Percentiles rank a stretch among this genome's conserved stretches.
These are phyloP conservation scores for Antrozous pallidus DNA, from an alignment of 2,797 vertebrate genomes.

Conservation along the genomic window DNA sequence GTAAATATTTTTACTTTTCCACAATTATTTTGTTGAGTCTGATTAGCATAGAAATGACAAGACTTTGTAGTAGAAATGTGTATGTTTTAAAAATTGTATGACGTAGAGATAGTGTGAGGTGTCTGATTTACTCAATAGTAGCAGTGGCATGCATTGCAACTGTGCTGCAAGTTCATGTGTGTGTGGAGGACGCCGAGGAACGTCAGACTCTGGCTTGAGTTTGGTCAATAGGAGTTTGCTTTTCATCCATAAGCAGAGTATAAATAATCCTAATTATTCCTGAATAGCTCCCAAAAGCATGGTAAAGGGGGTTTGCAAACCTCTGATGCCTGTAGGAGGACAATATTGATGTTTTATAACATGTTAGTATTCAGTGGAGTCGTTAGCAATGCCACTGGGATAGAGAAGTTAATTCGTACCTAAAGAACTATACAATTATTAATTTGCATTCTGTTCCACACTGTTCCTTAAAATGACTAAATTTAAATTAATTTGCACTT, in stretches of 20 bases:
- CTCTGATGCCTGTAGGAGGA: neutral
- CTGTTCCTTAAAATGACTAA: constrained; percentile 45
- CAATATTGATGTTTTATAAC: neutral
- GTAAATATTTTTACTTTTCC: constrained; percentile 10
- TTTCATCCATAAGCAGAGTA: neutral
- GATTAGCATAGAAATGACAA: neutral
- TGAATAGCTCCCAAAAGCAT: neutral
- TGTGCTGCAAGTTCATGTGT: neutral
- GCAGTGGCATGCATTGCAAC: neutral
- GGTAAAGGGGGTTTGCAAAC: neutral
- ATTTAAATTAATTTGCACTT: constrained; percentile 41
- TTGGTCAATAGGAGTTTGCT: constrained; percentile 2
- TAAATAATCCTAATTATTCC: constrained; percentile 18
- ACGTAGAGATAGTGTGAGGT: neutral
- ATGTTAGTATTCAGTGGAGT: neutral
- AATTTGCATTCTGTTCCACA: constrained; percentile 27
- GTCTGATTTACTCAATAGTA: neutral
- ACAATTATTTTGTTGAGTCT: constrained; percentile 31
- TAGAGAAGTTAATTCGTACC: constrained; percentile 25
- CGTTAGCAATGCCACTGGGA: neutral
- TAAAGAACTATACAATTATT: neutral
- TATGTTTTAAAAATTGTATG: neutral
- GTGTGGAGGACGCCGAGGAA: neutral
- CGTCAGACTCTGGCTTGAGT: neutral
- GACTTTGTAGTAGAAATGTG: constrained; percentile 31